These are phyloP conservation scores for Clupea harengus DNA, from an alignment of 2,113 vertebrate species.

Conservation along the genomic window DNA sequence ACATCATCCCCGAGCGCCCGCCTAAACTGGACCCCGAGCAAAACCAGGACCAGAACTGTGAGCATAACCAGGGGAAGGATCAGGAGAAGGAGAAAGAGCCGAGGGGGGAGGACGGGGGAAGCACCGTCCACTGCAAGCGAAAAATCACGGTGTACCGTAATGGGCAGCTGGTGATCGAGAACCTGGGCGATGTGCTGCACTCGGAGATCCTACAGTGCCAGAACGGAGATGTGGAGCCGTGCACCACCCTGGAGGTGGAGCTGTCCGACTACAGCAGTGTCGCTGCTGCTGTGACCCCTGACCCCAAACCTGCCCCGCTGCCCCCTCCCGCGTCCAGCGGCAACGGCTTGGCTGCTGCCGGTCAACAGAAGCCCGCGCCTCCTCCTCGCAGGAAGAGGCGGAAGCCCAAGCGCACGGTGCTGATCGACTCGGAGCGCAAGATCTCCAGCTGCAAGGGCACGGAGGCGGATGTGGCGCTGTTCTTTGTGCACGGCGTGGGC, in stretches of 20 bases:
- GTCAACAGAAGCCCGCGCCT: slow-evolving; percentile 62
- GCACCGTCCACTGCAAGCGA: slow-evolving; percentile 84
- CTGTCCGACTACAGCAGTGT: slow-evolving; percentile 71
- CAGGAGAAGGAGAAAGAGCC: neutral
- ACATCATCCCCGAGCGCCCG: slow-evolving; percentile 68
- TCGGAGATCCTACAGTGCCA: slow-evolving; percentile 85
- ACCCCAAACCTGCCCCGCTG: slow-evolving; percentile 57
- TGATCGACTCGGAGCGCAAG: slow-evolving; percentile 83
- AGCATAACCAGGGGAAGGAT: neutral
- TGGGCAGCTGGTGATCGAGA: slow-evolving; percentile 92
- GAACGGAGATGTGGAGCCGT: slow-evolving; percentile 75
- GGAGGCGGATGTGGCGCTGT: slow-evolving; percentile 85
- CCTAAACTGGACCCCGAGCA: slow-evolving; percentile 48
- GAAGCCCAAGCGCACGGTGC: slow-evolving; percentile 84
- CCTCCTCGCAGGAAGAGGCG: slow-evolving; percentile 72
- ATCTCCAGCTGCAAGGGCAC: slow-evolving; percentile 92
- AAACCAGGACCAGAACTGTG: slow-evolving; percentile 15
- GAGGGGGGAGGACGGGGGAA: slow-evolving; percentile 13
- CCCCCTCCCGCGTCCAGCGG: neutral
- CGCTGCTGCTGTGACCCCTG: slow-evolving; percentile 51
- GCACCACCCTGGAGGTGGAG: slow-evolving; percentile 79
- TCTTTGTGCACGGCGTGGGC: slow-evolving; percentile 93
- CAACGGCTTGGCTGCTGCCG: slow-evolving; percentile 22
- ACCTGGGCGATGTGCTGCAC: slow-evolving; percentile 81
- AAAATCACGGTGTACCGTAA: slow-evolving; percentile 92